Conservation (phyloP, 2,888 invertebrate species). For the Nesidiocoris tenuis region DNA sequence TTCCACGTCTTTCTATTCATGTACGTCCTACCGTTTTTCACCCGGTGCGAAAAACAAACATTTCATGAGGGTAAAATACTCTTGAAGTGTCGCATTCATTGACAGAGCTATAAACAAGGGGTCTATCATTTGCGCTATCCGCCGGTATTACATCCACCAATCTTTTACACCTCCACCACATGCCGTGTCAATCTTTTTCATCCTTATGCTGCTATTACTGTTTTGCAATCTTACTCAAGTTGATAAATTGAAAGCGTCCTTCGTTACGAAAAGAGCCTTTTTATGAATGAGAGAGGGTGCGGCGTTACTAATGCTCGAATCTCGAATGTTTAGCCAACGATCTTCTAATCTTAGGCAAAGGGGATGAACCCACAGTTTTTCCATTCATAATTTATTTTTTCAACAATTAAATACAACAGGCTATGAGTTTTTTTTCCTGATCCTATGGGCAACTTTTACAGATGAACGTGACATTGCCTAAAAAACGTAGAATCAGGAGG, state of each 20-base stretch:
- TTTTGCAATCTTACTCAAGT: background rate
- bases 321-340: too few relatives aligned
- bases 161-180: conserved; percentile 1
- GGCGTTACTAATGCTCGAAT: background rate
- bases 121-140: conserved; percentile 30
- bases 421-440: too few relatives aligned
- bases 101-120: conserved; percentile 32
- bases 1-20: conserved; percentile 33
- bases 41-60: conserved; percentile 26
- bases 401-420: too few relatives aligned
- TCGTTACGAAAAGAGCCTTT: background rate
- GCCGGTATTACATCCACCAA: background rate
- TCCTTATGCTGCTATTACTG: background rate
- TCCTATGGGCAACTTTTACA: too few relatives aligned
- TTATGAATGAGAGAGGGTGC: background rate
- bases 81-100: conserved; percentile 33
- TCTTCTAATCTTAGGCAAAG: too few relatives aligned
- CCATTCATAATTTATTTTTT: too few relatives aligned
- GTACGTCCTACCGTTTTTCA: conserved; percentile 23
- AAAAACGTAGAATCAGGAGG: too few relatives aligned
- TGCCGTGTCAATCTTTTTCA: background rate
- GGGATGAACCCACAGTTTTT: too few relatives aligned
- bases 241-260: conserved; percentile 28
- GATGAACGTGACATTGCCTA: too few relatives aligned
- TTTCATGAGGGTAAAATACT: conserved; percentile 33